These are phyloP conservation scores for Mycteria americana DNA, from an alignment of 2,797 vertebrate genomes.

Conservation along the genomic window DNA sequence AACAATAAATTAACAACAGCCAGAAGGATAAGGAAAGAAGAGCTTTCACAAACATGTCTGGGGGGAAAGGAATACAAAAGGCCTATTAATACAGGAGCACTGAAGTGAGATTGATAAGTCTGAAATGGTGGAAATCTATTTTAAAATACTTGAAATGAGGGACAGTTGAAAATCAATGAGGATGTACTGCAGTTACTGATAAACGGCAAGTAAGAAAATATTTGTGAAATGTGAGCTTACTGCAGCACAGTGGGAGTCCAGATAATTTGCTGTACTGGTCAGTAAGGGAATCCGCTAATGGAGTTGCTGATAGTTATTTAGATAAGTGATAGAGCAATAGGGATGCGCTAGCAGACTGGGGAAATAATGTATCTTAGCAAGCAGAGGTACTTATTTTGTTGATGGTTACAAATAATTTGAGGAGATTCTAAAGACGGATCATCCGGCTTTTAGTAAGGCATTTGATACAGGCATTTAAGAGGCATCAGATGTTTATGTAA, in stretches of 20 bases:
- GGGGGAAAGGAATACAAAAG: background rate
- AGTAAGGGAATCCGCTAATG: background rate
- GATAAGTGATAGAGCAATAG: background rate
- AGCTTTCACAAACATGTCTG: background rate
- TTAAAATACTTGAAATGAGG: background rate
- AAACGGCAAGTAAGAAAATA: slow-evolving; percentile 9
- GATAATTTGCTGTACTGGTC: background rate
- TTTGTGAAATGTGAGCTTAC: slow-evolving; percentile 23
- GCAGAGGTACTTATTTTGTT: slow-evolving; percentile 2
- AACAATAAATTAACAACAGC: background rate
- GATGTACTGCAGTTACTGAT: background rate
- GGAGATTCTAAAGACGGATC: background rate
- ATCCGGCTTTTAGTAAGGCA: background rate
- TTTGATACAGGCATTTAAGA: background rate
- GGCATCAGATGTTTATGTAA: background rate
- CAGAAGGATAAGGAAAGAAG: background rate
- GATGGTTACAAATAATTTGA: slow-evolving; percentile 2
- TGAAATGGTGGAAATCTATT: background rate
- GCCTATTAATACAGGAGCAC: slow-evolving; percentile 6
- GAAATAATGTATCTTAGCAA: background rate
- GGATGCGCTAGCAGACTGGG: background rate
- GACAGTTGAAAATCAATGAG: background rate
- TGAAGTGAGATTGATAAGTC: background rate
- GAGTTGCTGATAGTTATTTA: background rate
- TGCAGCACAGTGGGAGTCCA: background rate